Percentiles rank a stretch among this genome's conserved stretches.
phyloP scores from a whole-genome alignment of 1,140 invertebrate genomes.

The Rhysida immarginata region DNA sequence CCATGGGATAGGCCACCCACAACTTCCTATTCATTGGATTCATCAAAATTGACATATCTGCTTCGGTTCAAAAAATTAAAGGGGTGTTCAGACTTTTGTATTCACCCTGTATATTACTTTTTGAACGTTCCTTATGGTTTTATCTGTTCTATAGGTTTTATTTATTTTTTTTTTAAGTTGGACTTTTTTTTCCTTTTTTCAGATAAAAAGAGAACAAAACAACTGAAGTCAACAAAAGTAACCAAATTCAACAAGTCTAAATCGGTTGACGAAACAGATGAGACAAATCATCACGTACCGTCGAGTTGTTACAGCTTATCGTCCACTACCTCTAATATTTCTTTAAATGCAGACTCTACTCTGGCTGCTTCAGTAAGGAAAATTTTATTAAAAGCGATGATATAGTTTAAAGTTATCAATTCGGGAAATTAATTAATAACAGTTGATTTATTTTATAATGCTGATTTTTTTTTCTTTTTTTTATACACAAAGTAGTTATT shows the following conservation, averaged over 20 bases:
- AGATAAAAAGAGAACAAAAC: conserved; percentile 20
- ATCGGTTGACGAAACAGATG: conserved; percentile 3
- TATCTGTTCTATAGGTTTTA: neutral
- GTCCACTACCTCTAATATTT: conserved; percentile 6
- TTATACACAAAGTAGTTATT: too few species aligned
- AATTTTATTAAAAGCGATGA: neutral
- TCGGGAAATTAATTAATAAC: too few species aligned
- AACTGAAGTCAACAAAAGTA: conserved; percentile 10
- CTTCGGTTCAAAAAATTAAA: too few species aligned
- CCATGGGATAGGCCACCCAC: too few species aligned
- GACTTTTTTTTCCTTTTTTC: neutral
- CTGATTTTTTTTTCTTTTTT: too few species aligned
- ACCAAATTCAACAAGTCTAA: neutral
- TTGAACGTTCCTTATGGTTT: too few species aligned
- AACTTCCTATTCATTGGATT: too few species aligned
- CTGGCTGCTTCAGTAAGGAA: conserved; percentile 9
- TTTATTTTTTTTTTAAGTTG: too few species aligned
- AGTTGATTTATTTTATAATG: too few species aligned
- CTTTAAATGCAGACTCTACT: conserved; percentile 3
- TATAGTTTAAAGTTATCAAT: neutral
- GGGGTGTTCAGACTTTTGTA: too few species aligned
- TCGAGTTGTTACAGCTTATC: conserved; percentile 7
- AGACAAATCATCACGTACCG: conserved; percentile 12
- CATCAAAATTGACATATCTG: too few species aligned
- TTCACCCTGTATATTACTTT: too few species aligned